Conservation (phyloP, 2,113 vertebrate genomes). For the Dasyprocta punctata region DNA sequence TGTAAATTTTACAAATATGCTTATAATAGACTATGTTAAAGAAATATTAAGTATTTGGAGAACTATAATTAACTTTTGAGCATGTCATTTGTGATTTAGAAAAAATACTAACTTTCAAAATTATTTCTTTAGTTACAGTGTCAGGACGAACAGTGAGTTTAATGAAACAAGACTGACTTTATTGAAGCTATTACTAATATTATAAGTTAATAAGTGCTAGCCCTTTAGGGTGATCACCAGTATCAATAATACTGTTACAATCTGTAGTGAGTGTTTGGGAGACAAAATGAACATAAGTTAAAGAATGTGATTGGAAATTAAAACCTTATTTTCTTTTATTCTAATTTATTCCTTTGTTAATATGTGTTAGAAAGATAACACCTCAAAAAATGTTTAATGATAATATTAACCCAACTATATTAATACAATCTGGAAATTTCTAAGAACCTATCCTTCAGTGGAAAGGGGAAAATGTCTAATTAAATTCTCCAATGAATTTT, state of each 20-base stretch:
- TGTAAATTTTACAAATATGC: neutral
- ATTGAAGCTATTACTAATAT: constrained; percentile 36
- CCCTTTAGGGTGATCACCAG: neutral
- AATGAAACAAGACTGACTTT: constrained; percentile 25
- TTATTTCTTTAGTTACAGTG: neutral
- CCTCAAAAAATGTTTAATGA: neutral
- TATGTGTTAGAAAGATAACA: neutral
- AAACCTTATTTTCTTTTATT: neutral
- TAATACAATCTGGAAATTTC: neutral
- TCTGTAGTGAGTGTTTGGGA: neutral
- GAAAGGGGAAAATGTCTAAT: neutral
- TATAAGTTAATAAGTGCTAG: neutral
- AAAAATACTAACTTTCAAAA: constrained; percentile 27
- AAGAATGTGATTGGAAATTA: constrained; percentile 6
- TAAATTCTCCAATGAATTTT: neutral
- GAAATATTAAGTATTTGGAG: neutral
- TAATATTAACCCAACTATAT: neutral
- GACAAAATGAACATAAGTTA: neutral
- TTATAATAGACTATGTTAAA: neutral
- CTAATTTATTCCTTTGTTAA: neutral
- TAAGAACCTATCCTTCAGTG: neutral
- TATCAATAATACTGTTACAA: neutral
- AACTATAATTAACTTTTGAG: neutral
- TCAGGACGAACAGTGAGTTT: constrained; percentile 40
- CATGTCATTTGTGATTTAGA: neutral